Base-by-base conservation (phyloP, 92 coral and sea anemone species). In the Epizoanthus stellaris region DNA sequence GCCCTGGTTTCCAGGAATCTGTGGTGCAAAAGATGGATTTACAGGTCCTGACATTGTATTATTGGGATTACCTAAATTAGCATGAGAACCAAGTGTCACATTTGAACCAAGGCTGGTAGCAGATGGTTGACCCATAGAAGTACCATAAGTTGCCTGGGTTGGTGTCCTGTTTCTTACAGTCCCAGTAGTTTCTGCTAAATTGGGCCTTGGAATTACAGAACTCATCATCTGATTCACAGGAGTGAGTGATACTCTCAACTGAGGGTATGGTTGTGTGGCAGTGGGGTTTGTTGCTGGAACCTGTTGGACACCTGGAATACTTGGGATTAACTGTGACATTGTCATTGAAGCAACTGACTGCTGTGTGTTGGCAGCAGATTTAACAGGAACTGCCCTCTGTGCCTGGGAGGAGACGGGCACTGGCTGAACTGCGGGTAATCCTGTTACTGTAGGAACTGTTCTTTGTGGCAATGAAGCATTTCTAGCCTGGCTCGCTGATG, bases 301-400 rank as follows among this genome's bases (percentile, higher is more conserved):
- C 16, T 79, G 70, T 45, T 63, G 73, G 56, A 56, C 59, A 20
- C 47, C 49, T 20, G 63, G 8, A 59, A 5, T 59, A n/a, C 20
- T 60, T 59, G 64, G 83, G 53, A 62, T 79, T 40, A 63, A 17
- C 58, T 79, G 73, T 21, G 43, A 30, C 13, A 43, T 61, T 10
- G 16, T 58, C 45, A 65, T 7, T 4, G 70, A 79, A 12, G 61
- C 58, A 62, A n/a, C 42, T 20, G 54, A 23, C 34, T 63, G 83
- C 10, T 63, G 83, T 49, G 36, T 19, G 13, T 60, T 43, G 0
- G 72, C 59, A 21, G 43, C 61, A 11, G 83, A 63, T 42, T 79
- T 79, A 11, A 63, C 83, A 39, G 83, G 83, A 43, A 79, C 34
- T 4, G 83, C 23, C 12, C 83, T 79, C n/a, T 43, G 56, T 13